These are phyloP conservation scores for Philonicus albiceps DNA, from an alignment of 2,888 invertebrate genomes.

Conservation along the genomic window DNA sequence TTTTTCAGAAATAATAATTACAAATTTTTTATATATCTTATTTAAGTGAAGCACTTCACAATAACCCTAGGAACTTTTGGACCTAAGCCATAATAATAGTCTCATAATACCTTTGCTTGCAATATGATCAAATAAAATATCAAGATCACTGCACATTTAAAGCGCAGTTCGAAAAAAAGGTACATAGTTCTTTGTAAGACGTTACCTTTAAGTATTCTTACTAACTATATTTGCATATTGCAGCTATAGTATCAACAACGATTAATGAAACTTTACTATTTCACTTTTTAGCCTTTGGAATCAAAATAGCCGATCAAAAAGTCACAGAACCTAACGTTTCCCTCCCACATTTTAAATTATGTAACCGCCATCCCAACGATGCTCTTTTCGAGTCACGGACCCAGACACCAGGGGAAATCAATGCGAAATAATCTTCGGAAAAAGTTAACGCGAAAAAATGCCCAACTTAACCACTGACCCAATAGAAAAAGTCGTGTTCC, in stretches of 20 bases:
- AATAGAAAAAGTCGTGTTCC: background rate
- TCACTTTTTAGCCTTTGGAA: background rate
- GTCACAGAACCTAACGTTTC: background rate
- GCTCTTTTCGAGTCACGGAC: background rate
- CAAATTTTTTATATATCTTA: no score
- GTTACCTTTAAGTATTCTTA: background rate
- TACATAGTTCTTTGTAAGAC: no score
- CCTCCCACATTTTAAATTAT: background rate
- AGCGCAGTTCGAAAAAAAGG: no score
- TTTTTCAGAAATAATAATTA: no score
- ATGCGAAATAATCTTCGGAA: background rate
- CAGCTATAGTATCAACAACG: background rate
- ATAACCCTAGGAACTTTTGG: no score
- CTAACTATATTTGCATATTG: background rate
- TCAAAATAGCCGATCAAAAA: background rate
- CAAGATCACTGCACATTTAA: no score
- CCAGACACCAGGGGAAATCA: background rate
- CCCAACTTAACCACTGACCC: constrained; percentile 3
- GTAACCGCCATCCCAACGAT: background rate
- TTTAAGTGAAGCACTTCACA: no score
- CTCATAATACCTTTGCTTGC: no score
- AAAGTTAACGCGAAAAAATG: background rate
- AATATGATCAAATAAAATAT: no score
- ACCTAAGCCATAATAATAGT: no score
- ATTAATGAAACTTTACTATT: background rate